A percentile compares a stretch with the other conserved stretches of the same genome.
These are phyloP conservation scores for Temnothorax ravouxi DNA, from an alignment of 2,888 invertebrate genomes.

Conservation along the genomic window DNA sequence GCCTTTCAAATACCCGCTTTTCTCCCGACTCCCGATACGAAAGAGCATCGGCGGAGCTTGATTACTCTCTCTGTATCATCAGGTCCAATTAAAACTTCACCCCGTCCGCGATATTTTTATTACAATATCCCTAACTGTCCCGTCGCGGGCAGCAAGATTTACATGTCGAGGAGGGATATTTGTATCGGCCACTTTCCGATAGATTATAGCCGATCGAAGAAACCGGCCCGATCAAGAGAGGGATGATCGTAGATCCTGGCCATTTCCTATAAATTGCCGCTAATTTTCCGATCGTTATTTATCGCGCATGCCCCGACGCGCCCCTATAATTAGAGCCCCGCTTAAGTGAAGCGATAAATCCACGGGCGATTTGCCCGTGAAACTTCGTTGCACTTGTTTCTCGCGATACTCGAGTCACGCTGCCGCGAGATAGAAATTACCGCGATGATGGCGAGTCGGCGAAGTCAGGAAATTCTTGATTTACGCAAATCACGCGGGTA, in stretches of 20 bases:
- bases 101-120: not conserved
- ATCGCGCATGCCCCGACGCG: constrained; percentile 39
- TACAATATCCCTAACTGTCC: not conserved
- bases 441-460: constrained; percentile 37
- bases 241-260: constrained; percentile 14
- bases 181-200: constrained; percentile 1
- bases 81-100: constrained; percentile 18
- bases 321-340: constrained; percentile 40
- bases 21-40: not conserved
- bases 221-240: constrained; percentile 2
- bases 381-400: constrained; percentile 40
- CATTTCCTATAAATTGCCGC: constrained; percentile 45
- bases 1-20: not conserved
- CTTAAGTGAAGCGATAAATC: constrained; percentile 45
- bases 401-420: constrained; percentile 45
- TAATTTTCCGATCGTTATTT: constrained; percentile 53
- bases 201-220: constrained; percentile 26
- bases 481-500: constrained; percentile 12
- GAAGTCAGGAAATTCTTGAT: constrained; percentile 25
- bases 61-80: not conserved
- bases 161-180: constrained; percentile 13
- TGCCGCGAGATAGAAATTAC: constrained; percentile 53
- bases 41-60: too few relatives aligned
- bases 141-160: not conserved
- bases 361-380: constrained; percentile 28